Percentiles rank a stretch among this genome's conserved stretches.
phyloP scores from a whole-genome alignment of 2,797 vertebrate genomes.

The Poecilia picta region DNA sequence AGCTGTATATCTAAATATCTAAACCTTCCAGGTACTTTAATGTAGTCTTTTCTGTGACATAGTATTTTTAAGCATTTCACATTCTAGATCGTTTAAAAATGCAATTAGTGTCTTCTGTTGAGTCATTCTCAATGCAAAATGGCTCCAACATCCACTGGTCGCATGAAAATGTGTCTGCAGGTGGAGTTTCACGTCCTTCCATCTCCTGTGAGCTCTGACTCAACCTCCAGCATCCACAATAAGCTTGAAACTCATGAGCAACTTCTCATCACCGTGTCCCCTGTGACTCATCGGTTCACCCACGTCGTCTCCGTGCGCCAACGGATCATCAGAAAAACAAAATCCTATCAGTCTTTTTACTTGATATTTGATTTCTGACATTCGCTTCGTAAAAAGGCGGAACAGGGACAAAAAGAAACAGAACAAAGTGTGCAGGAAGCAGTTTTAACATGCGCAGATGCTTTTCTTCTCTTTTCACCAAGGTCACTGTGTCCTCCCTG shows the following conservation, averaged over 20 bases:
- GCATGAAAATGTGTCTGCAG: not conserved
- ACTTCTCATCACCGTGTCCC: conserved; percentile 44
- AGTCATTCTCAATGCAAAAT: not conserved
- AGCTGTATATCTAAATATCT: too few species aligned
- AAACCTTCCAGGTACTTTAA: not conserved
- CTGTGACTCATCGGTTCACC: conserved; percentile 68
- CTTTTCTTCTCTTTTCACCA: not conserved
- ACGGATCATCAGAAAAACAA: conserved; percentile 37
- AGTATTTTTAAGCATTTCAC: not conserved
- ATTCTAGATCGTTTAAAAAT: not conserved
- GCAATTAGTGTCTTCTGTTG: not conserved
- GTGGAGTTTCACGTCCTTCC: conserved; percentile 19
- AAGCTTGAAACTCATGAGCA: conserved; percentile 40
- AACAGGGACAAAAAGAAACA: not conserved
- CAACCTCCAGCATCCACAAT: conserved; percentile 45
- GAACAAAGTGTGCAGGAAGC: not conserved
- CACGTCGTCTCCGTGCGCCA: conserved; percentile 64
- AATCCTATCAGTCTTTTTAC: conserved; percentile 30
- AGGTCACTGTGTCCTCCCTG: not conserved
- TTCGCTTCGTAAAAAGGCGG: not conserved
- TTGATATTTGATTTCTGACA: conserved; percentile 25
- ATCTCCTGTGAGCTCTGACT: conserved; percentile 43
- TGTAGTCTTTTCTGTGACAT: not conserved
- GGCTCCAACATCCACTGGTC: not conserved
- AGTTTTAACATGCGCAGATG: not conserved